A percentile compares a stretch with the other conserved stretches of the same genome.
Conservation (phyloP, 2,113 vertebrate species). For the Neolamprologus brichardi region DNA sequence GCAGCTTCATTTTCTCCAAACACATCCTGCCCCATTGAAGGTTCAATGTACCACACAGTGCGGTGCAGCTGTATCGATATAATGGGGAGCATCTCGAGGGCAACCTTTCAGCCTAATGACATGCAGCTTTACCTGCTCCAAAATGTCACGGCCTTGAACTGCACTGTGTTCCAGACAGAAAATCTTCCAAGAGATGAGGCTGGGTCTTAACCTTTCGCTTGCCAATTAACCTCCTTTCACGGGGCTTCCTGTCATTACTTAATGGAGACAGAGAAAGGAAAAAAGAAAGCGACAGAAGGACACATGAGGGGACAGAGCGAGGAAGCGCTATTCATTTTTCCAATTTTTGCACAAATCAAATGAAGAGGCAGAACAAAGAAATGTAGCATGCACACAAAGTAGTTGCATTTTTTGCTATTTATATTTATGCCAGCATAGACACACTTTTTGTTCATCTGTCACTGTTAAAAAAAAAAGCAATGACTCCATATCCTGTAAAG, state of each 20-base stretch:
- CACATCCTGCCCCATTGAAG: slow-evolving; percentile 30
- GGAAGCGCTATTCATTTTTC: not conserved
- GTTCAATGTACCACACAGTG: slow-evolving; percentile 14
- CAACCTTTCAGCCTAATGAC: slow-evolving; percentile 28
- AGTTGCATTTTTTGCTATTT: not conserved
- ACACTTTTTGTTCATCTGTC: not conserved
- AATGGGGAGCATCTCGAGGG: slow-evolving; percentile 24
- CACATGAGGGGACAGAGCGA: not conserved
- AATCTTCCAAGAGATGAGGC: not conserved
- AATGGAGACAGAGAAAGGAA: not conserved
- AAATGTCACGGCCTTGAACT: slow-evolving; percentile 18
- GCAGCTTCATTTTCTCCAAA: slow-evolving; percentile 36
- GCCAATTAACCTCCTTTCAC: slow-evolving; percentile 23
- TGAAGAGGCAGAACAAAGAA: not conserved
- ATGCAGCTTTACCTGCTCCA: not conserved
- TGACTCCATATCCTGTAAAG: not conserved
- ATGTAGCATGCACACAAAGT: not conserved
- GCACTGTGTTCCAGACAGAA: not conserved
- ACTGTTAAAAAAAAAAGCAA: not conserved
- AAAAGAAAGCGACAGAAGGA: not conserved
- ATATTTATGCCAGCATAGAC: not conserved
- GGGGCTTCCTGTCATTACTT: not conserved
- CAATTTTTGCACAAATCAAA: not conserved
- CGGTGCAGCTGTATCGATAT: slow-evolving; percentile 2
- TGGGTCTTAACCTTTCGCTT: slow-evolving; percentile 1